A percentile compares a stretch with the other conserved stretches of the same genome.
Evolutionary conservation across 1,140 invertebrate genomes (phyloP).

Genomic region (Schmidtea mediterranea): DNA sequence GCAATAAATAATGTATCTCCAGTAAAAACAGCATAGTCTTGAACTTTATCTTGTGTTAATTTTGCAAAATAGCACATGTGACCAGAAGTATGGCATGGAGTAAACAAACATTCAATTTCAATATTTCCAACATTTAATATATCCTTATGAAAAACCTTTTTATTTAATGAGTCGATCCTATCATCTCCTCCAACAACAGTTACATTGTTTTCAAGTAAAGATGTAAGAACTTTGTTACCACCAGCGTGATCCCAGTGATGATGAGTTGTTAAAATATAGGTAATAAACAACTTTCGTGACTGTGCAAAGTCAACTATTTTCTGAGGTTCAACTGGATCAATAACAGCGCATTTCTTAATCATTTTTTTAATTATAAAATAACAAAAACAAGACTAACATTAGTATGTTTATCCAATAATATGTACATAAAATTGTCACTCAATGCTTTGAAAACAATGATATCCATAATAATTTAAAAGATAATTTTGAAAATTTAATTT

Average conservation of each 20-base stretch:
- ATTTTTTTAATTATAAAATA: too few species aligned
- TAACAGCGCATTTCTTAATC: slow-evolving; percentile 42
- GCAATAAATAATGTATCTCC: slow-evolving; percentile 82
- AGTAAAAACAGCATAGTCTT: too few species aligned
- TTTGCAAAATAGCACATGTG: slow-evolving; percentile 45
- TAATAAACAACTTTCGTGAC: slow-evolving; percentile 41
- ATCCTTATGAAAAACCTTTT: neutral
- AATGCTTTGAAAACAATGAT: slow-evolving; percentile 25
- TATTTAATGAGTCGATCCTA: neutral
- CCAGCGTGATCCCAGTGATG: slow-evolving; percentile 94
- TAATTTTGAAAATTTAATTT: too few species aligned
- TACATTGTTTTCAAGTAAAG: slow-evolving; percentile 24
- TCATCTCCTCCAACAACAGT: neutral
- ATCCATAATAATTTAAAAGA: too few species aligned
- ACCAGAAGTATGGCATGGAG: slow-evolving; percentile 77
- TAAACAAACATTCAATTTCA: slow-evolving; percentile 49
- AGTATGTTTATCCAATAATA: slow-evolving; percentile 48
- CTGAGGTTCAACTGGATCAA: slow-evolving; percentile 72
- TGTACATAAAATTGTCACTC: slow-evolving; percentile 76
- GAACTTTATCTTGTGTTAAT: slow-evolving; percentile 17
- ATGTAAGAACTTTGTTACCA: slow-evolving; percentile 50
- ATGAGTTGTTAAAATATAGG: slow-evolving; percentile 66
- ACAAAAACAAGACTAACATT: slow-evolving; percentile 18
- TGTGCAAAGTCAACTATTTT: slow-evolving; percentile 29
- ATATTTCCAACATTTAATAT: neutral